phyloP scores from a whole-genome alignment of 2,888 invertebrate species.

The Microdon myrmicae region DNA sequence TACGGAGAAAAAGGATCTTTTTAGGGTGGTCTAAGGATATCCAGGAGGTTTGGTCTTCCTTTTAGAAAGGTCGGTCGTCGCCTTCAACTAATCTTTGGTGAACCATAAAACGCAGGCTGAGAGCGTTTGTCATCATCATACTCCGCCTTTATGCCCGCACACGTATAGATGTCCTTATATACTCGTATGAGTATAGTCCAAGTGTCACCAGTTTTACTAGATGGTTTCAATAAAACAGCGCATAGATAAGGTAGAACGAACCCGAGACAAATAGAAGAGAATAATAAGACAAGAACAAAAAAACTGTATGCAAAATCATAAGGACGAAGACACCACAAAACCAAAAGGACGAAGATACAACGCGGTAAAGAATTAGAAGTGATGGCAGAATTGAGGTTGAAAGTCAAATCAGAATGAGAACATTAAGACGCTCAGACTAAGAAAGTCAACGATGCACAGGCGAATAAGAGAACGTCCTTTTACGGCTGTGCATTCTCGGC shows the following conservation, averaged over 20 bases:
- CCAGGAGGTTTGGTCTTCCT: slow-evolving; percentile 19
- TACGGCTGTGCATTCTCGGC: slow-evolving; percentile 24
- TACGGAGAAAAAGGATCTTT: slow-evolving; percentile 17
- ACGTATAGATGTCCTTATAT: slow-evolving; percentile 16
- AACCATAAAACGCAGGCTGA: slow-evolving; percentile 46
- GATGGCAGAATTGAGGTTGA: slow-evolving; percentile 40
- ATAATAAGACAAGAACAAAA: too few relatives aligned
- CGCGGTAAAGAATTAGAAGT: slow-evolving; percentile 21
- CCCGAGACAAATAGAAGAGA: too few relatives aligned
- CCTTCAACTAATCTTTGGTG: slow-evolving; percentile 32
- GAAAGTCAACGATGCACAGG: not conserved
- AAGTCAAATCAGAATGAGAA: slow-evolving; percentile 26
- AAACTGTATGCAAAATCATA: slow-evolving; percentile 6
- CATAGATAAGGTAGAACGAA: too few relatives aligned
- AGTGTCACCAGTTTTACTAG: slow-evolving; percentile 42
- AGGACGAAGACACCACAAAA: slow-evolving; percentile 3
- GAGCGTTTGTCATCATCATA: slow-evolving; percentile 26
- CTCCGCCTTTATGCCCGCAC: not conserved
- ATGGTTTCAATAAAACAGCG: slow-evolving; percentile 47
- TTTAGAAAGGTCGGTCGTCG: too few relatives aligned
- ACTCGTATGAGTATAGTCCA: slow-evolving; percentile 26
- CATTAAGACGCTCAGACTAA: too few relatives aligned
- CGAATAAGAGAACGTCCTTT: slow-evolving; percentile 17
- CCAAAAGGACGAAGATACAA: slow-evolving; percentile 3
- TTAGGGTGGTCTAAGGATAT: slow-evolving; percentile 28